Evolutionary conservation across 2,888 invertebrate species (phyloP), one percentile per base, ranked within the genome.

Genomic region (Ichneumoninae sp.): DNA sequence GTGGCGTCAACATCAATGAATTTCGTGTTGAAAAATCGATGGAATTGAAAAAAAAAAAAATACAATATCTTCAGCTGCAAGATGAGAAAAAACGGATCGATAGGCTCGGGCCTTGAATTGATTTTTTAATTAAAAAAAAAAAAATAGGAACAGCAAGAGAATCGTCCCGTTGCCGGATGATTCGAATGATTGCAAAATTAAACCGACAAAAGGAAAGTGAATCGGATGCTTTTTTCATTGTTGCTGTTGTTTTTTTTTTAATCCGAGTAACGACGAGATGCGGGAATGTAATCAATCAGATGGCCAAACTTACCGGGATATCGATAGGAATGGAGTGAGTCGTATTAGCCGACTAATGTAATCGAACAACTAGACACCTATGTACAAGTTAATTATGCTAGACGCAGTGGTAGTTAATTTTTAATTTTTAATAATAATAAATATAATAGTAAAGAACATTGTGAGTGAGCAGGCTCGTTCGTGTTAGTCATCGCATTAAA

Each of bases 251-350:
- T 40, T 66, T 66, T 77, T 72, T 62, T 52, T 26, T 22, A 26
- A 26, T 72, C 47, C 62, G 57, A 69, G 74, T 72, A 81, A 80
- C 78, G 66, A 80, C 84, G 82, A 86, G 80, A 86, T 86, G 62
- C 84, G 76, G 78, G 86, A 85, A 84, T 85, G 84, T 85, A 88
- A 86, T 87, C 84, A 89, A 89, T 89, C 83, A 88, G 86, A 87
- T 89, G 84, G 82, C 84, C 89, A 86, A 88, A 92, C 92, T 92
- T 92, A 92, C 92, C 92, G 88, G 91, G 89, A 89, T 88, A 57
- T 89, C 89, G 84, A 89, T 92, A 90, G 89, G 90, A 90, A 90
- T 90, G 90, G 89, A 90, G 89, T 89, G 88, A 91, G 89, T 92
- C 88, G 90, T 89, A 85, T 89, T 90, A 92, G 89, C 89, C 90